Conservation (phyloP, 2,888 invertebrate species). For the Drosophila eohydei region DNA sequence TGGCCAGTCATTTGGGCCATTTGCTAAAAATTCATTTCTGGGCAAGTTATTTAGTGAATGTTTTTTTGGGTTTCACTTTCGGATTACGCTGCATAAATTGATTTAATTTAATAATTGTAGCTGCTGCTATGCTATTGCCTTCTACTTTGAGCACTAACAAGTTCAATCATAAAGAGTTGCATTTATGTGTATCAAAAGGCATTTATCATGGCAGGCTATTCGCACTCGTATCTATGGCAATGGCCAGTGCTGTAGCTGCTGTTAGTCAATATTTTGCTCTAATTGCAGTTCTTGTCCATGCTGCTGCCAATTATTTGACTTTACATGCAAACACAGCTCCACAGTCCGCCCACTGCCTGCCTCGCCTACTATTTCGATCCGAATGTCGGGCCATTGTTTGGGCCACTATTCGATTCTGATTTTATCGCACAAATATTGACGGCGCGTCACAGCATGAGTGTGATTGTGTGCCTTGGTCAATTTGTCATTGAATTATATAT, state of each 20-base stretch:
- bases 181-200: not conserved
- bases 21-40: not conserved
- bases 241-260: slow-evolving; percentile 26
- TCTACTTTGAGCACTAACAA: too few relatives aligned
- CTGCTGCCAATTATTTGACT: slow-evolving; percentile 62
- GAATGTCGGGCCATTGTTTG: slow-evolving; percentile 54
- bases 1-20: not conserved
- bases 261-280: slow-evolving; percentile 35
- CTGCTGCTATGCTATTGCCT: too few relatives aligned
- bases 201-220: not conserved
- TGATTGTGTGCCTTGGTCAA: slow-evolving; percentile 33
- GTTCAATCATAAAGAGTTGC: not conserved
- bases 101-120: too few relatives aligned
- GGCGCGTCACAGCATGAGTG: slow-evolving; percentile 10
- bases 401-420: slow-evolving; percentile 58
- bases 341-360: not conserved
- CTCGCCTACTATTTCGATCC: slow-evolving; percentile 20
- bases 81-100: too few relatives aligned
- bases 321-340: slow-evolving; percentile 24
- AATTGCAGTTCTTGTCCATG: slow-evolving; percentile 58
- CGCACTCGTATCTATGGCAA: not conserved
- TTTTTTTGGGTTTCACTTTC: too few relatives aligned
- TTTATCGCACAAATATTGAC: slow-evolving; percentile 62
- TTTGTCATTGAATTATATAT: slow-evolving; percentile 31
- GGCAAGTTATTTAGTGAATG: too few relatives aligned